Evolutionary conservation across 2,113 vertebrate species (phyloP).

Genomic region (Pteronura brasiliensis): DNA sequence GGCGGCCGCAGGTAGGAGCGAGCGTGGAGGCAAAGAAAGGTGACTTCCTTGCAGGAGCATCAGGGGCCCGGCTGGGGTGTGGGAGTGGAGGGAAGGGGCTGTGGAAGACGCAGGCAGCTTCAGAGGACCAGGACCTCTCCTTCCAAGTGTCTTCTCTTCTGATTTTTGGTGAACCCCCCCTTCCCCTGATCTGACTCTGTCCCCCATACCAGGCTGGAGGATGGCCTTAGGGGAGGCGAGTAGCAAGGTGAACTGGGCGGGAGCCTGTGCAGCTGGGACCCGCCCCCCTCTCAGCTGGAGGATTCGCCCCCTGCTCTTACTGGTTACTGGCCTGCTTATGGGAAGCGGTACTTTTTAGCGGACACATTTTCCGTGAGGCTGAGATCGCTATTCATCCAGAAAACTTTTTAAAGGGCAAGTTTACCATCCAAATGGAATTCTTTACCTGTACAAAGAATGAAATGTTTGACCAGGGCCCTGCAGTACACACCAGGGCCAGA

Average conservation of each 20-base stretch:
- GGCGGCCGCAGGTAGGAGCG: accelerated
- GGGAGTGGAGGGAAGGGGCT: too few species aligned
- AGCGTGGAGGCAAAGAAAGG: not conserved
- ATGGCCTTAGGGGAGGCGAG: not conserved
- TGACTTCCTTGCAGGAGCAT: not conserved
- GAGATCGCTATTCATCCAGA: not conserved
- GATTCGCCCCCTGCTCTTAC: not conserved
- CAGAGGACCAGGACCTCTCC: too few species aligned
- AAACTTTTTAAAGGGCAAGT: not conserved
- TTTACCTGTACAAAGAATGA: not conserved
- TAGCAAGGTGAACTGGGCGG: not conserved
- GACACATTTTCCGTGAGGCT: not conserved
- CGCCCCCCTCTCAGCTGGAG: not conserved
- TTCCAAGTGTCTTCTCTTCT: not conserved
- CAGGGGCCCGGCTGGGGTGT: too few species aligned
- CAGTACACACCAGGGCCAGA: not conserved
- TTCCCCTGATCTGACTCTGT: not conserved
- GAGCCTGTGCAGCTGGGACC: too few species aligned
- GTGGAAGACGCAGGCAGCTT: not conserved
- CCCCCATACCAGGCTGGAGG: not conserved
- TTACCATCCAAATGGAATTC: not conserved
- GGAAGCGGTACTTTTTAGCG: not conserved
- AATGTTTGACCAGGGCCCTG: not conserved
- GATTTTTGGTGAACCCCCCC: not conserved
- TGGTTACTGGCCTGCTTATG: not conserved